Evolutionary conservation across 2,888 invertebrate species (phyloP).

Genomic region (Aproaerema taeniolella): DNA sequence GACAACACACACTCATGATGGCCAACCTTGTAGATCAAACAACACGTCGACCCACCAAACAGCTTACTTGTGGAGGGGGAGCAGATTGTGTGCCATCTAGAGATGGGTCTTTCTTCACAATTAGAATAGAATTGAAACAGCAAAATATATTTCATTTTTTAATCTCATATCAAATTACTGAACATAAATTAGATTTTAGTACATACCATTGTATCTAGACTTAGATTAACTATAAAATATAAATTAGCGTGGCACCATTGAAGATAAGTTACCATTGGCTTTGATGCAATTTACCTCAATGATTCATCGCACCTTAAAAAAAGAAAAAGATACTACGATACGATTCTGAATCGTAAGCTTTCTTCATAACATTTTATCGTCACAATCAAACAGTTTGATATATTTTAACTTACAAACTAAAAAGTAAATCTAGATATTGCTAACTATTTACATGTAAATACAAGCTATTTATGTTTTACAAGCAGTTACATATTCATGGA

Average conservation of each 20-base stretch:
- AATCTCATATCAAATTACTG: constrained; percentile 75
- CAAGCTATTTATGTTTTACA: constrained; percentile 47
- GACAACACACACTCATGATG: no score
- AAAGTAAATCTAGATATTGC: constrained; percentile 37
- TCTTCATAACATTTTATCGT: constrained; percentile 35
- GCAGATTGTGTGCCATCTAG: no score
- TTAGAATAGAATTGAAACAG: no score
- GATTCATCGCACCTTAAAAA: constrained; percentile 42
- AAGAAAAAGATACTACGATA: constrained; percentile 36
- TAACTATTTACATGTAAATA: constrained; percentile 57
- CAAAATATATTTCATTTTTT: constrained; percentile 43
- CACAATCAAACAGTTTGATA: constrained; percentile 47
- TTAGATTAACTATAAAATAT: constrained; percentile 62
- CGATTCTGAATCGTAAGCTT: constrained; percentile 63
- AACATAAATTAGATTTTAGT: constrained; percentile 68
- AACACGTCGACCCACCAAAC: no score
- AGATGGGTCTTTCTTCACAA: no score
- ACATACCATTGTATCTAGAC: constrained; percentile 55
- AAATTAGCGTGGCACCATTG: constrained; percentile 63
- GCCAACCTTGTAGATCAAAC: no score
- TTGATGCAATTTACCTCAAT: constrained; percentile 47
- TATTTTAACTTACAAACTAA: constrained; percentile 44
- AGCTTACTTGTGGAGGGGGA: no score
- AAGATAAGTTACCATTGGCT: constrained; percentile 45
- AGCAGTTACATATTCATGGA: constrained; percentile 45